Conservation (phyloP, 2,797 vertebrate genomes). For the Smutsia temminckii region DNA sequence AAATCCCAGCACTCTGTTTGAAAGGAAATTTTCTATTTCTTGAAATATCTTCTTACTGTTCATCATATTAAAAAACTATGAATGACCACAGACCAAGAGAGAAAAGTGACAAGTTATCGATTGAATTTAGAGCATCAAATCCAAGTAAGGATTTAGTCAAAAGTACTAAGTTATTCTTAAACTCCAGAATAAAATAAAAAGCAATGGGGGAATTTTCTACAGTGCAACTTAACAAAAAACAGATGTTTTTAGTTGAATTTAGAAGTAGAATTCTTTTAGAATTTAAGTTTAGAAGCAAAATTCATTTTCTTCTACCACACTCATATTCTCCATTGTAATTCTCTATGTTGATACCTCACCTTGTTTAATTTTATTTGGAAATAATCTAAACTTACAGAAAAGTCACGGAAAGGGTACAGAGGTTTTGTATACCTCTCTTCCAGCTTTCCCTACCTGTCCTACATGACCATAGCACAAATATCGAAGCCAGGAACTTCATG, state of each 20-base stretch:
- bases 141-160: neutral
- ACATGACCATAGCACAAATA: neutral
- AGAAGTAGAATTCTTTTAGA: neutral
- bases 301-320: neutral
- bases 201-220: neutral
- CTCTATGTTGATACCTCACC: neutral
- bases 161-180: conserved; percentile 39
- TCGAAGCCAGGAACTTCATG: neutral
- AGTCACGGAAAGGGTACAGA: neutral
- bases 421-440: neutral
- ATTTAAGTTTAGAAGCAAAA: neutral
- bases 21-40: neutral
- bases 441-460: neutral
- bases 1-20: neutral
- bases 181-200: conserved; percentile 14
- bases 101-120: conserved; percentile 30
- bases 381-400: neutral
- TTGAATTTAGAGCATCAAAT: conserved; percentile 45
- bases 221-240: neutral
- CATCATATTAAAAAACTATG: conserved; percentile 53
- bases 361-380: neutral
- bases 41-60: conserved; percentile 51
- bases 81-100: conserved; percentile 63
- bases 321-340: neutral
- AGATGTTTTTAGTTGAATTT: neutral